Base-by-base conservation (phyloP, 2,797 vertebrate genomes). In the Rhynchotus rufescens region DNA sequence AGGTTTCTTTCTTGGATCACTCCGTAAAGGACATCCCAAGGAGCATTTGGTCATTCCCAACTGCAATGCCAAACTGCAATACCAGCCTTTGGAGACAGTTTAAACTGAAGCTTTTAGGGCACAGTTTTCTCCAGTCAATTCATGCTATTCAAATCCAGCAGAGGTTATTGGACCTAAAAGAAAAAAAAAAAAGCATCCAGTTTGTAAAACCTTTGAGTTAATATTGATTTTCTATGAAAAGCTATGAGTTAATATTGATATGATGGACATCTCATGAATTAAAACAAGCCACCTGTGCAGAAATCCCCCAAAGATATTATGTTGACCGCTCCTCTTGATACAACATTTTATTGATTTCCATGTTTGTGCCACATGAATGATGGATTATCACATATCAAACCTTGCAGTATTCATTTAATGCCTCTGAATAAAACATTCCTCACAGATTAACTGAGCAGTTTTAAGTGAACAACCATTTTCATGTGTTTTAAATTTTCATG, bases 401-500 rank as follows among this genome's bases (percentile, higher is more conserved):
- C 93, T 89, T 80, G 47, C 73, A 68, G 91, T 72, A 68, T 95
- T 98, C 96, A 96, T 96, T 97, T 97, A 97, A 96, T 93, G 94
- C 84, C 93, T 77, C 54, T 97, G 96, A 98, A 98, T 98, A 97
- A 98, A 97, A 97, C 97, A 97, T 97, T 85, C 80, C 91, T 96
- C 96, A 93, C 95, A 96, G 97, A 97, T 97, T 96, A 97, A 97
- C 96, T 42, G 91, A 95, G 96, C 95, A 78, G 94, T 97, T 97
- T 97, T 97, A 97, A 96, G 96, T 90, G 97, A 97, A 95, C 95
- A 92, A 94, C 96, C 97, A 87, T 96, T 97, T 97, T 97, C 89
- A 91, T 96, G 96, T 96, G 87, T 92, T 97, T 98, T 97, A 97
- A 97, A 97, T 95, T 97, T 97, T 97, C 95, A 97, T 97, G 95